phyloP scores from a whole-genome alignment of 2,113 vertebrate species.

The Lycocorax pyrrhopterus region DNA sequence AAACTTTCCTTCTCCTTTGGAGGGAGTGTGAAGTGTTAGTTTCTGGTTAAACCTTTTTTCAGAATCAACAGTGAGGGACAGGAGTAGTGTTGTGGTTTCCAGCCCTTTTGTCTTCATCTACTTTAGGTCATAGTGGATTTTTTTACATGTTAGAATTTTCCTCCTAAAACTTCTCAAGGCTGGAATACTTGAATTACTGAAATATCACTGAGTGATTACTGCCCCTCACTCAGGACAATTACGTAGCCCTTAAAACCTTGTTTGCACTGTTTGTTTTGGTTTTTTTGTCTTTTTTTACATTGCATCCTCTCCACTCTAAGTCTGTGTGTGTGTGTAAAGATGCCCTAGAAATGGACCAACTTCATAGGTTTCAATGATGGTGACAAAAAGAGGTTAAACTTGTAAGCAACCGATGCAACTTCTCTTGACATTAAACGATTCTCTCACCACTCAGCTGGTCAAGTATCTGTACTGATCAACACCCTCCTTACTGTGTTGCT shows the following conservation, averaged over 20 bases:
- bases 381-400: background rate
- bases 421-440: background rate
- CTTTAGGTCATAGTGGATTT: background rate
- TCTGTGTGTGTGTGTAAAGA: background rate
- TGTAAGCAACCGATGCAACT: background rate
- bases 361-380: background rate
- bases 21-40: background rate
- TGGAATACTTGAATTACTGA: background rate
- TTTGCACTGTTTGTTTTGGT: background rate
- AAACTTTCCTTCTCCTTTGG: background rate
- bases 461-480: background rate
- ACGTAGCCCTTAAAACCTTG: background rate
- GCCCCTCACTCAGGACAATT: background rate
- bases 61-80: background rate
- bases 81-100: background rate
- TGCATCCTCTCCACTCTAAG: background rate
- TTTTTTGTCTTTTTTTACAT: background rate
- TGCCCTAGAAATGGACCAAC: background rate
- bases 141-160: background rate
- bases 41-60: background rate
- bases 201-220: background rate
- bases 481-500: rapidly evolving
- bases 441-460: background rate
- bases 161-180: background rate
- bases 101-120: background rate